Conservation (phyloP, 53 echinoderm and acorn worm species). For the Holothuria leucospilota region DNA sequence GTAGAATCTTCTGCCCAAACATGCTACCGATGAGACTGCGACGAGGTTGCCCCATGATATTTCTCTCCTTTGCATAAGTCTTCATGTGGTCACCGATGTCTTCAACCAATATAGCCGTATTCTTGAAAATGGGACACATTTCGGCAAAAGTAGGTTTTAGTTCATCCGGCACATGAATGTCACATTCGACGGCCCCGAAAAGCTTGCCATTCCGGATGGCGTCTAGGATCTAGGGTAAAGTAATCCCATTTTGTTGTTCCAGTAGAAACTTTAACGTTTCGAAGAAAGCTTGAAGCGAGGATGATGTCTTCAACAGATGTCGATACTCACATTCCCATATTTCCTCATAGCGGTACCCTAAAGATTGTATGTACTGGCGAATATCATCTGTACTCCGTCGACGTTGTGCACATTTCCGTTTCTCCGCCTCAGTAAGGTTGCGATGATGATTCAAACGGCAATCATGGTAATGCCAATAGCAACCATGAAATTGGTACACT, state of each 20-base stretch:
- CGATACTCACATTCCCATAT: not conserved
- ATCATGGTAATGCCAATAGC: too few species aligned
- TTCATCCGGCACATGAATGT: constrained; percentile 53
- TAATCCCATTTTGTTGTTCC: not conserved
- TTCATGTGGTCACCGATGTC: constrained; percentile 61
- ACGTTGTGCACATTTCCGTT: too few species aligned
- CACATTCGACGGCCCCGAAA: constrained; percentile 64
- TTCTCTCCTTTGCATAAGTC: constrained; percentile 8
- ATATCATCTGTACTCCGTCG: too few species aligned
- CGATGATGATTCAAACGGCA: too few species aligned
- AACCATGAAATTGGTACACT: too few species aligned
- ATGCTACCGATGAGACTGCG: constrained; percentile 51
- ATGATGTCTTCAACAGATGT: not conserved
- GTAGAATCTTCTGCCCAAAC: constrained; percentile 50
- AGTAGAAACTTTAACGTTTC: not conserved
- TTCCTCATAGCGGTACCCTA: too few species aligned
- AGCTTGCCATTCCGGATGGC: constrained; percentile 35
- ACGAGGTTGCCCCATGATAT: constrained; percentile 28
- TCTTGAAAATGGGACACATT: constrained; percentile 68
- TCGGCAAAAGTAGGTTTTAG: constrained; percentile 45
- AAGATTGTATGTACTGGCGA: too few species aligned
- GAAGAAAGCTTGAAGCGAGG: not conserved
- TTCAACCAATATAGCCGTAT: constrained; percentile 13
- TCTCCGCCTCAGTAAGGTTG: too few species aligned
- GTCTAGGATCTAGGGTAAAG: not conserved